phyloP scores from a whole-genome alignment of 2,113 vertebrate genomes.

The Eurystomus gularis region DNA sequence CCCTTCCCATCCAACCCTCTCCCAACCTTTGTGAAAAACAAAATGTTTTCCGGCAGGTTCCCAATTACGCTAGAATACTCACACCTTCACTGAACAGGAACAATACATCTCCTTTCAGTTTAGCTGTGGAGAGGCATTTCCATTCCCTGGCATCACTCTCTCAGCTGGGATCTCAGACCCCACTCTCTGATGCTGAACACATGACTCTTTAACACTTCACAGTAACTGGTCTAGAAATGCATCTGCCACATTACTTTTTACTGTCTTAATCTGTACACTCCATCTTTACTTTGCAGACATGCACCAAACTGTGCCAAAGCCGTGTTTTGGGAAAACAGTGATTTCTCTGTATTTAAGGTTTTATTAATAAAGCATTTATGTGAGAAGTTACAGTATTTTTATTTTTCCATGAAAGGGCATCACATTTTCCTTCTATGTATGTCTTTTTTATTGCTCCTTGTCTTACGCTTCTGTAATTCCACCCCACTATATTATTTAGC shows the following conservation, averaged over 20 bases:
- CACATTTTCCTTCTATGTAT: neutral
- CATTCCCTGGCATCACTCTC: neutral
- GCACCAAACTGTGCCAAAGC: neutral
- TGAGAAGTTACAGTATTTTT: neutral
- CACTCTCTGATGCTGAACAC: neutral
- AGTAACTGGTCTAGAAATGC: neutral
- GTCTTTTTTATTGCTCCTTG: neutral
- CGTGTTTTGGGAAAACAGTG: neutral
- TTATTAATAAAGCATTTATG: neutral
- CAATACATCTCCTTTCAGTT: neutral
- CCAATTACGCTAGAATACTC: neutral
- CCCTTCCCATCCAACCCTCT: neutral
- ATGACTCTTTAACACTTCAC: neutral
- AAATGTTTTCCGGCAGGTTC: neutral
- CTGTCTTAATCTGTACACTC: neutral
- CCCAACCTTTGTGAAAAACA: neutral
- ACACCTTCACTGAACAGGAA: neutral
- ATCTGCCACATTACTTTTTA: neutral
- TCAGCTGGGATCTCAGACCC: neutral
- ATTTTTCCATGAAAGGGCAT: slow-evolving; percentile 1
- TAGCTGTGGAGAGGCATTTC: neutral
- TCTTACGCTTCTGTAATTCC: slow-evolving; percentile 48
- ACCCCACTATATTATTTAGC: slow-evolving; percentile 41
- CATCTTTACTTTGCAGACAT: neutral
- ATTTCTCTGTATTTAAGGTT: neutral